Base-by-base conservation (phyloP, 2,888 invertebrate species). In the Alloplasta piceator region DNA sequence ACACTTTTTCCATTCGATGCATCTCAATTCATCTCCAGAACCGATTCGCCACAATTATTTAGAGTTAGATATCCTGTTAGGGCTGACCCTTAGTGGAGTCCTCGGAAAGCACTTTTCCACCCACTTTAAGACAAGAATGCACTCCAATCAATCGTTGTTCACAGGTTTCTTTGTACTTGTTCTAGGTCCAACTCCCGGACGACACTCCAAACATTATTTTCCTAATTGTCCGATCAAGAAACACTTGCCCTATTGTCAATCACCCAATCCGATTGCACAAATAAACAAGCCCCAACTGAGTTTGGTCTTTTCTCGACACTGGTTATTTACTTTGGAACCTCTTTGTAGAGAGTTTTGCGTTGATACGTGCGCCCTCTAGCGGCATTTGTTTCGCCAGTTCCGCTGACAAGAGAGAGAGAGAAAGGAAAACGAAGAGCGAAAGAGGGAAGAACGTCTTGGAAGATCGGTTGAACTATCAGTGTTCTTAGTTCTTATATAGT, bases 401-500 rank as follows among this genome's bases (percentile, higher is more conserved):
- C 66, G 60, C 9, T 12, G 12, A 14, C 52, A 14, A 52, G 14
- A n/a, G 14, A n/a, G 52, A 4, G 9, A 14, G 16, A 26, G 58
- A 58, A 39, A 41, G 26, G 10, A 6, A 9, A 12, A 12, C 12
- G 66, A 36, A 48, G 10, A 70, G 43, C 38, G 46, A 46, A n/a
- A 39, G 41, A 26, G 52, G 38, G 48, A 38, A 58, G 70, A 39
- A 67, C 72, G 82, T 76, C 58, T 41, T 26, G 68, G 60, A 68
- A 80, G 55, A 85, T 84, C 84, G 87, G 88, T 86, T 85, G 74
- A 80, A 78, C 80, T 73, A 80, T 48, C 43, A 61, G 61, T 78
- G 81, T 82, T 75, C 75, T 68, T 78, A 26, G 26, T 26, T 26
- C 43, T 46, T 63, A 56, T 85, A 86, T 86, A 89, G 90, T 91